Evolutionary conservation across 2,888 invertebrate genomes (phyloP).

Genomic region (Anaspis maculata): DNA sequence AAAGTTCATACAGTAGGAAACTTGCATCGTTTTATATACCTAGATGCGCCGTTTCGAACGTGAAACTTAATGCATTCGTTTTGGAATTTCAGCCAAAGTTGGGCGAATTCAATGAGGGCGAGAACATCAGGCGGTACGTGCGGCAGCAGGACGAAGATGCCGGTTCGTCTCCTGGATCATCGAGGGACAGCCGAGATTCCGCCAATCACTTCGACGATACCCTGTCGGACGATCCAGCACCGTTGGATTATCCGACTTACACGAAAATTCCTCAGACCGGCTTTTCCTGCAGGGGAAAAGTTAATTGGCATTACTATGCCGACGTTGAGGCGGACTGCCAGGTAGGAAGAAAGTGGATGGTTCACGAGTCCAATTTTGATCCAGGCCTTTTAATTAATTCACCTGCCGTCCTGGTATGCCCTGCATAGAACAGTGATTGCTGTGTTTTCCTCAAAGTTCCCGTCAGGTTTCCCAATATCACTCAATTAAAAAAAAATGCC

Average conservation of each 20-base stretch:
- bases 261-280: constrained; percentile 42
- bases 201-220: constrained; percentile 14
- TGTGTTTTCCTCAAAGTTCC: no score
- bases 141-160: constrained; percentile 6
- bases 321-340: constrained; percentile 21
- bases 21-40: no score
- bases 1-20: no score
- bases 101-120: constrained; percentile 10
- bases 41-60: no score
- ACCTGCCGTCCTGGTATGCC: not conserved
- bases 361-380: not conserved
- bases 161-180: constrained; percentile 3
- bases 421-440: no score
- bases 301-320: constrained; percentile 23
- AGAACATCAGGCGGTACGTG: constrained; percentile 7
- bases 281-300: constrained; percentile 42
- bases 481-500: no score
- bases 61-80: no score
- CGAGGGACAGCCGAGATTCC: constrained; percentile 7
- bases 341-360: constrained; percentile 14
- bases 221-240: constrained; percentile 31
- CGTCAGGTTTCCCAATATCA: no score
- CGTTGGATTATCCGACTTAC: constrained; percentile 46
- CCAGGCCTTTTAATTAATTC: constrained; percentile 1
- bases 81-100: constrained; percentile 13